phyloP scores from a whole-genome alignment of 1,140 invertebrate genomes.

The Cephus cinctus region DNA sequence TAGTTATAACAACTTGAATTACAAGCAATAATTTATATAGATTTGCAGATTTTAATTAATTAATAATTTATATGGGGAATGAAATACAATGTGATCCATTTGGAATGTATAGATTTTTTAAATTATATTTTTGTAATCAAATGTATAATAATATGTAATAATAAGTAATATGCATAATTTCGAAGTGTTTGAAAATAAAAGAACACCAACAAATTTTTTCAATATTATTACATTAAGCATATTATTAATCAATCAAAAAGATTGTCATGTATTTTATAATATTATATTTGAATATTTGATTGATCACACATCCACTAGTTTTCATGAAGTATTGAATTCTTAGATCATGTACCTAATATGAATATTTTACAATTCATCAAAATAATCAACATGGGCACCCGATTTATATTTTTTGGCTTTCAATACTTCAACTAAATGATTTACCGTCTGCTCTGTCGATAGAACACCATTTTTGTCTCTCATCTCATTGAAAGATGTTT shows the following conservation, averaged over 20 bases:
- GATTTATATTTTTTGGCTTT: conserved; percentile 72
- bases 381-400: conserved; percentile 87
- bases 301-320: neutral
- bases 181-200: neutral
- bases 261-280: neutral
- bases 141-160: no score
- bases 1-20: no score
- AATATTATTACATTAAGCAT: neutral
- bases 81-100: no score
- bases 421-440: conserved; percentile 71
- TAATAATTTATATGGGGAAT: no score
- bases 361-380: conserved; percentile 59
- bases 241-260: neutral
- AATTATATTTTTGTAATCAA: no score
- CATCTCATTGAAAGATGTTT: conserved; percentile 63
- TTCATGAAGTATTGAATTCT: neutral
- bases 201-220: neutral
- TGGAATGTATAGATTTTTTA: no score
- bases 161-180: neutral
- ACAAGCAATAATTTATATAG: no score
- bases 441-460: conserved; percentile 73
- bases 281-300: neutral
- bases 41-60: no score
- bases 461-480: conserved; percentile 64
- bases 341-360: no score